phyloP scores from a whole-genome alignment of 2,888 invertebrate species.

The Laspeyria flexula region DNA sequence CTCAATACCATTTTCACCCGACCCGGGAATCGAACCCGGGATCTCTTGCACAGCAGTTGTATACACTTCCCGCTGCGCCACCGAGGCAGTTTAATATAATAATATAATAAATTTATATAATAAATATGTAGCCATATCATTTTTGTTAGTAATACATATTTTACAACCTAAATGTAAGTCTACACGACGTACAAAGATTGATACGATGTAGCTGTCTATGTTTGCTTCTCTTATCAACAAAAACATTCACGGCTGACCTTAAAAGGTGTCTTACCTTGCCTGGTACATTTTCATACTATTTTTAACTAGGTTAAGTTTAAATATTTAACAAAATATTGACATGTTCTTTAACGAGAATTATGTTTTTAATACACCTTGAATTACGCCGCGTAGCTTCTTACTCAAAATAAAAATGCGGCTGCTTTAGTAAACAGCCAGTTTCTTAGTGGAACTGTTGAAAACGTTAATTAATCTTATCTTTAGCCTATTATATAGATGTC shows the following conservation, averaged over 20 bases:
- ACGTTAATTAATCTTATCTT: too few species aligned
- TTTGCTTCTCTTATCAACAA: conserved; percentile 48
- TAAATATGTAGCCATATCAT: too few species aligned
- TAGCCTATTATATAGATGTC: too few species aligned
- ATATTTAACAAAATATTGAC: conserved; percentile 23
- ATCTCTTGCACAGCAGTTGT: too few species aligned
- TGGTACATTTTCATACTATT: conserved; percentile 32
- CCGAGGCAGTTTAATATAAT: too few species aligned
- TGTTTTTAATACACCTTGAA: conserved; percentile 11
- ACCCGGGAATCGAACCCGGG: too few species aligned
- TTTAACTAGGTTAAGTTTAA: conserved; percentile 38
- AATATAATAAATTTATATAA: too few species aligned
- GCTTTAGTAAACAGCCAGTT: too few species aligned
- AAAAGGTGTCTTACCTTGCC: conserved; percentile 40
- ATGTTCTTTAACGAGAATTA: conserved; percentile 10
- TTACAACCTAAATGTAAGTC: conserved; percentile 20
- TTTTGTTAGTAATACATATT: neutral
- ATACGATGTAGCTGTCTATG: conserved; percentile 41
- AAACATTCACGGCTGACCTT: conserved; percentile 49
- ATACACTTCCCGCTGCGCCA: too few species aligned
- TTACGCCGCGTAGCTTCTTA: neutral
- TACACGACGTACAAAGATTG: conserved; percentile 46
- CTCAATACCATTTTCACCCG: too few species aligned
- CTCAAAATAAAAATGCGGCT: too few species aligned
- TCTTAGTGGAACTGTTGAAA: too few species aligned